Percentiles rank a stretch among this genome's conserved stretches.
Conservation (phyloP, 1,140 invertebrate genomes). For the Chrysopa pallens region DNA sequence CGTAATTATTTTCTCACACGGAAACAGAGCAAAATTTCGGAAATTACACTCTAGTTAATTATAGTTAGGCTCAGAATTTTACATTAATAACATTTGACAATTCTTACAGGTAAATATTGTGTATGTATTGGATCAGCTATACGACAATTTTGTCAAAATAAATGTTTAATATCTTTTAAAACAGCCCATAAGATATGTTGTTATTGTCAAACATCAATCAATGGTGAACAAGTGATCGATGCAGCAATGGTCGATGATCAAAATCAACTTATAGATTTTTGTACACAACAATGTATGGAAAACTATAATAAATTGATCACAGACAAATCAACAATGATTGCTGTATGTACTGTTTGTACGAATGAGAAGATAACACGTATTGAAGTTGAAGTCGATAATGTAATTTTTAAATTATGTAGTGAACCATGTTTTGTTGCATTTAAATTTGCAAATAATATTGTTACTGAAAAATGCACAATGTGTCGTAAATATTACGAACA, state of each 20-base stretch:
- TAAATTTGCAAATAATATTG: conserved; percentile 78
- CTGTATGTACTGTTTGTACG: conserved; percentile 48
- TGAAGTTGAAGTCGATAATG: conserved; percentile 53
- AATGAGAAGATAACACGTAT: conserved; percentile 42
- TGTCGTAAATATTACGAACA: conserved; percentile 67
- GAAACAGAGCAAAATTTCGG: too few species aligned
- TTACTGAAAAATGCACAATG: conserved; percentile 62
- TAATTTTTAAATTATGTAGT: conserved; percentile 61
- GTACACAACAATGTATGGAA: conserved; percentile 69
- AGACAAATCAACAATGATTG: conserved; percentile 17
- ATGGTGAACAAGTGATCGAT: conserved; percentile 50
- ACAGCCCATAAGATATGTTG: conserved; percentile 79
- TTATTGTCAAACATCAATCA: conserved; percentile 83
- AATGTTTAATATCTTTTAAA: conserved; percentile 77
- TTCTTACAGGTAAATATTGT: conserved; percentile 81
- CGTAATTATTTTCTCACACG: too few species aligned
- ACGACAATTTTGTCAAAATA: conserved; percentile 75
- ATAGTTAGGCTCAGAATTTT: too few species aligned
- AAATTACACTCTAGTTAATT: too few species aligned
- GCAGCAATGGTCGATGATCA: conserved; percentile 73
- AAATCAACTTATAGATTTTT: conserved; percentile 82
- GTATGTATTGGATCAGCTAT: conserved; percentile 82
- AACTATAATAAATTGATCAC: conserved; percentile 72
- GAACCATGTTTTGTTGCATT: conserved; percentile 85
- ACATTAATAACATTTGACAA: too few species aligned